Conservation (phyloP, 35 echinoderm and acorn worm species). For the Eucidaris tribuloides region DNA sequence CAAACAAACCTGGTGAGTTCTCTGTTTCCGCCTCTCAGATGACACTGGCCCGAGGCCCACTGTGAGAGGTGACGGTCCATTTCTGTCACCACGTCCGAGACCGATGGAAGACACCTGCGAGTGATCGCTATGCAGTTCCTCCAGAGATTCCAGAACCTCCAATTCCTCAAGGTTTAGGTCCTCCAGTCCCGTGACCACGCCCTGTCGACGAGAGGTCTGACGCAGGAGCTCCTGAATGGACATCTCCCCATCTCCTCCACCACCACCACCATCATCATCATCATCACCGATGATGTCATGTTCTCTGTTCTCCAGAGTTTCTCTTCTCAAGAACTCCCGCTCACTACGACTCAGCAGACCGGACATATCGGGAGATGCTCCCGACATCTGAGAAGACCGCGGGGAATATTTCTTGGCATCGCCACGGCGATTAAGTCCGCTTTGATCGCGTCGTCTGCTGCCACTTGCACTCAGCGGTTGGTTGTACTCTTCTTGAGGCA, state of each 20-base stretch:
- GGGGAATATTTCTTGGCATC: too few species aligned
- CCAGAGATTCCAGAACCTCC: neutral
- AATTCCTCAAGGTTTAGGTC: neutral
- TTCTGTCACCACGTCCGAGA: neutral
- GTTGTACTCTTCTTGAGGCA: conserved; percentile 35
- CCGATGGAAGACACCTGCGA: neutral
- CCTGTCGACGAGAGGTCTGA: neutral
- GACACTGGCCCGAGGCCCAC: neutral
- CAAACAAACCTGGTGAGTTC: too few species aligned
- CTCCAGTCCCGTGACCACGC: neutral
- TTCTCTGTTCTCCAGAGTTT: neutral
- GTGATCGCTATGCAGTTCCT: neutral
- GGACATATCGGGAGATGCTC: neutral
- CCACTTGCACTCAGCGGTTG: conserved; percentile 10
- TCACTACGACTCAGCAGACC: neutral
- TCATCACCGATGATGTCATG: neutral
- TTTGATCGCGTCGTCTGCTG: neutral
- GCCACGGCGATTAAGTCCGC: too few species aligned
- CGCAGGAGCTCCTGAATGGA: conserved; percentile 25
- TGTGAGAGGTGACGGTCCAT: neutral
- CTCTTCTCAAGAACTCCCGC: conserved; percentile 1
- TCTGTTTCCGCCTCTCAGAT: too few species aligned
- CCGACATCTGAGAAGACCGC: neutral
- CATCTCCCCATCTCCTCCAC: conserved; percentile 28
- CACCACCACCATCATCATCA: neutral